Base-by-base conservation (phyloP, 2,113 vertebrate genomes). In the Sinocyclocheilus rhinocerous region DNA sequence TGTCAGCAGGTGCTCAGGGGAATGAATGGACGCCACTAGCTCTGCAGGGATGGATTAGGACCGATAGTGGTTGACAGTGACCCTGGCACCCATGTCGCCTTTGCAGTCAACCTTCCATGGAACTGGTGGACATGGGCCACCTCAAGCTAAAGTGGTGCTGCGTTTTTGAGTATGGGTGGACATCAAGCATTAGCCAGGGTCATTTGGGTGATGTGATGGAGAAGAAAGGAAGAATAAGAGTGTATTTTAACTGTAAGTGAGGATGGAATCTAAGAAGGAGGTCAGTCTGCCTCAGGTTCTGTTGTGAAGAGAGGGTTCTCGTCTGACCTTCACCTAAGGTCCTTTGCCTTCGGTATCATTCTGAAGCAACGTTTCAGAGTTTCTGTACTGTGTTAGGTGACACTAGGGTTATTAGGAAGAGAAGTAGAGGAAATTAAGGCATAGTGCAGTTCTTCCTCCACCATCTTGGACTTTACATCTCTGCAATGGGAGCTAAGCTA, bases 11-110 rank as follows among this genome's bases (percentile, higher is more conserved):
- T 26, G 9, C 75, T 42, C 57, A 67, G 26, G 84, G 83, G 85
- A 75, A 84, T 59, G 83, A 79, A 81, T 88, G 84, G 85, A 86
- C 33, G 36, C 42, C 85, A 83, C 84, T 81, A 69, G 67, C 70
- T 81, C 88, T 70, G 12, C 86, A 72, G 82, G 81, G 83, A 39
- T 84, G 36, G 88, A 89, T 88, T 85, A 65, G 12, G 7, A 75
- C 88, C 65, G 22, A 87, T 87, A 57, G 80, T 12, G 55, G 29
- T 84, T 87, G 90, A 91, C 87, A 84, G 72, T 89, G 91, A 93
- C 91, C 92, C 91, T 89, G 91, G 86, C 88, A 88, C 87, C 59
- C 83, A 63, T 88, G 85, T 92, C 85, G 89, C 90, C 90, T 88
- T 78, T 89, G 88, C 85, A 86, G 87, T 79, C 63, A 76, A 88